Evolutionary conservation across 92 coral and sea anemone species (phyloP).

Genomic region (Hydrozoanthus gracilis): DNA sequence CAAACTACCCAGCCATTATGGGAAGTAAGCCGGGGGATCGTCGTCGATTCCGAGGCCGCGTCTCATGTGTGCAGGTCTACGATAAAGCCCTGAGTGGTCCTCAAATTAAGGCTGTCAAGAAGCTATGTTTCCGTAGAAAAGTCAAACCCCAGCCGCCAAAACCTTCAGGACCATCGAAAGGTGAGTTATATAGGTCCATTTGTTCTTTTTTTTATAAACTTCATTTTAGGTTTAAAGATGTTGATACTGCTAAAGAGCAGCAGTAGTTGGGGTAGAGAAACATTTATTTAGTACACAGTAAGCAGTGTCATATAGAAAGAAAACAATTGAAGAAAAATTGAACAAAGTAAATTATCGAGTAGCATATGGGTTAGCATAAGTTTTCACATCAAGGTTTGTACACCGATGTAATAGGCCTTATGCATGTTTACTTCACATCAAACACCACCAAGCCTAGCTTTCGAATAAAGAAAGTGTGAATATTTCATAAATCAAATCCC

Average conservation of each 20-base stretch:
- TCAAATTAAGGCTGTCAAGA: conserved; percentile 66
- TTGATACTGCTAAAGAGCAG: neutral
- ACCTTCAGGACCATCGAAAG: conserved; percentile 24
- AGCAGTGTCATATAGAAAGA: neutral
- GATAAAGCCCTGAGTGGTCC: conserved; percentile 72
- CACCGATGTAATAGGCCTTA: no score
- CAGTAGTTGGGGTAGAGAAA: neutral
- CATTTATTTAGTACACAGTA: neutral
- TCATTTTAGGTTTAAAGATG: neutral
- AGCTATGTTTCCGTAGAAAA: conserved; percentile 69
- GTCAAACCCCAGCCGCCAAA: conserved; percentile 24
- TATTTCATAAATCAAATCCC: no score
- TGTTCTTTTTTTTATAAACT: neutral
- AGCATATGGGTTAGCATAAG: no score
- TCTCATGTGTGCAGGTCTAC: conserved; percentile 78
- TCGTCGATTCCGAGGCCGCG: conserved; percentile 71
- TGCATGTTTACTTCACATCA: no score
- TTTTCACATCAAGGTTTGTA: no score
- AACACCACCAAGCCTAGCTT: no score
- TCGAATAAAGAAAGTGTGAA: no score
- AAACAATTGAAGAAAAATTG: no score
- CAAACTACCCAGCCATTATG: conserved; percentile 77
- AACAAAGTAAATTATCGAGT: no score
- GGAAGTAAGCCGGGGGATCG: conserved; percentile 80
- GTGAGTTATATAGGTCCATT: neutral